These are phyloP conservation scores for Elymnias hypermnestra DNA, from an alignment of 1,140 invertebrate species.

Conservation along the genomic window DNA sequence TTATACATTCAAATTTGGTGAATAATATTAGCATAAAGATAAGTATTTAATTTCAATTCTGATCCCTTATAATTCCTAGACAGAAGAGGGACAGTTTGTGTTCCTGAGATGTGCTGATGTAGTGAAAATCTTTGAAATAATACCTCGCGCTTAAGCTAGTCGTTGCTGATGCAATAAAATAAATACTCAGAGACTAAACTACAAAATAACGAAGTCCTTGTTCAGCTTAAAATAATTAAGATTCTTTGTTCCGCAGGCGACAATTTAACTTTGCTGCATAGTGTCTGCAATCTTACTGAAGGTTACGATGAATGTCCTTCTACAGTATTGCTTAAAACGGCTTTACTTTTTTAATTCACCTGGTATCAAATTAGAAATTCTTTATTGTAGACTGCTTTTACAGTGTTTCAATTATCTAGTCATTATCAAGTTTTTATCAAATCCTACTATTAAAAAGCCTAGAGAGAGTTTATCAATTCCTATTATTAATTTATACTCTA, in stretches of 20 bases:
- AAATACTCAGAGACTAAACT: slow-evolving; percentile 28
- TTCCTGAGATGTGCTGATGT: slow-evolving; percentile 49
- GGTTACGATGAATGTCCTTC: slow-evolving; percentile 25
- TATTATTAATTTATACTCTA: too few species aligned
- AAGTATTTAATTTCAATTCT: too few species aligned
- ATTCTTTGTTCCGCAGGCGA: slow-evolving; percentile 52
- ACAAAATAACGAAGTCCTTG: slow-evolving; percentile 55
- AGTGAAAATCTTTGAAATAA: slow-evolving; percentile 61
- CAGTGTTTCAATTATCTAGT: background rate
- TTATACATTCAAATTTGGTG: too few species aligned
- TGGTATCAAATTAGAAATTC: background rate
- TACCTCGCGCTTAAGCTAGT: slow-evolving; percentile 39
- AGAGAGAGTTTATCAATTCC: too few species aligned
- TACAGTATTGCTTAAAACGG: slow-evolving; percentile 15
- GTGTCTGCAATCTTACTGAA: slow-evolving; percentile 29
- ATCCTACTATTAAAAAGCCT: background rate
- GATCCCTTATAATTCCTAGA: too few species aligned
- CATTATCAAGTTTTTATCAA: background rate
- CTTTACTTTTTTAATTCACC: slow-evolving; percentile 8
- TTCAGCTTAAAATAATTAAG: slow-evolving; percentile 69
- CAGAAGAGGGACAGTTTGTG: too few species aligned
- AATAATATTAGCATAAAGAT: too few species aligned
- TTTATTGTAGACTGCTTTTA: too few species aligned
- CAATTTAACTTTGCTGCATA: slow-evolving; percentile 32
- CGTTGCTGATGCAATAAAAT: slow-evolving; percentile 60